Conservation (phyloP, 2,797 vertebrate species). For the Naso thynnoides region DNA sequence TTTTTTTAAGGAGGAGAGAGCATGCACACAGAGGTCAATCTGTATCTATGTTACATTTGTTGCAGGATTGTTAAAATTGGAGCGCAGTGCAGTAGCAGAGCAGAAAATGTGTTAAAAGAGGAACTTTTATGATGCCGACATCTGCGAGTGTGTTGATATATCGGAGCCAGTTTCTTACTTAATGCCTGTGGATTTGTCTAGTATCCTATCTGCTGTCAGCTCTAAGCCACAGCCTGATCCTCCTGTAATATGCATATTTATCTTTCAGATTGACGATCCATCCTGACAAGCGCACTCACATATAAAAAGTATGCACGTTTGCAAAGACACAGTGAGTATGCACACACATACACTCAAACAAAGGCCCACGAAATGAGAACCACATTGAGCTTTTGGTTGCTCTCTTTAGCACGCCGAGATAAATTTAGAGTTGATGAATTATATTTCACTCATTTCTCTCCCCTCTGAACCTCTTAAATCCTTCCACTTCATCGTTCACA, state of each 20-base stretch:
- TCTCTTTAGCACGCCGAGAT: constrained; percentile 42
- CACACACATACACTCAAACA: constrained; percentile 35
- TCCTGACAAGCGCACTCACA: constrained; percentile 36
- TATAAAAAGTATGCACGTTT: constrained; percentile 41
- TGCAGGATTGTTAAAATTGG: constrained; percentile 5
- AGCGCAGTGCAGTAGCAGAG: constrained; percentile 15
- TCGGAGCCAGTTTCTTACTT: constrained; percentile 47
- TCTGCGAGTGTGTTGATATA: constrained; percentile 42
- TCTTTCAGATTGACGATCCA: constrained; percentile 64
- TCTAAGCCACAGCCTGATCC: constrained; percentile 64
- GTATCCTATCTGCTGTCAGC: constrained; percentile 67
- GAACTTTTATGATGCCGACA: constrained; percentile 32
- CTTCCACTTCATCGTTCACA: constrained; percentile 44
- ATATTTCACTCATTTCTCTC: constrained; percentile 57
- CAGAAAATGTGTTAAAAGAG: constrained; percentile 40
- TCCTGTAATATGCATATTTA: constrained; percentile 74
- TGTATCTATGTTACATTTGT: constrained; percentile 4
- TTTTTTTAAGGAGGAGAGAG: neutral
- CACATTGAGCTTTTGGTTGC: constrained; percentile 71
- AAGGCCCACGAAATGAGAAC: constrained; percentile 72
- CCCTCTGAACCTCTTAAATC: constrained; percentile 54
- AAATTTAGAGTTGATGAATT: constrained; percentile 65
- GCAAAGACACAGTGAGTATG: constrained; percentile 27
- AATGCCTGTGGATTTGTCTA: constrained; percentile 65
- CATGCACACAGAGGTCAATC: neutral